These are phyloP conservation scores for Phaenicophaeus curvirostris DNA, from an alignment of 2,797 vertebrate genomes.

Conservation along the genomic window DNA sequence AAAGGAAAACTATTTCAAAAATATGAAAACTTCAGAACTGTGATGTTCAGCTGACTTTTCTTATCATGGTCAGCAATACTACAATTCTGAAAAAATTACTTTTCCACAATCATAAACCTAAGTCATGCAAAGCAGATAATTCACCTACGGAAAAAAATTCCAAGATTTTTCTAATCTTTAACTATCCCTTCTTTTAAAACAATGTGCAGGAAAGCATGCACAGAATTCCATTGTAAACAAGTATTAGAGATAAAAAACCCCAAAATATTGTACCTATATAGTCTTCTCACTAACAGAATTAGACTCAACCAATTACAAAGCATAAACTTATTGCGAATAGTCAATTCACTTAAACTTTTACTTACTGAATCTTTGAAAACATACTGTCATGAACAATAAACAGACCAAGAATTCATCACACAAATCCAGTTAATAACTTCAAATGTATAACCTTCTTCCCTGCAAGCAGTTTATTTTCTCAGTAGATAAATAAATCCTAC, in stretches of 20 bases:
- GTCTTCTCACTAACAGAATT: neutral
- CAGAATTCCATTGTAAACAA: neutral
- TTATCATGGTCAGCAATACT: neutral
- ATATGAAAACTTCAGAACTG: neutral
- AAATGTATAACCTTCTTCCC: neutral
- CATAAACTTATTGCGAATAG: neutral
- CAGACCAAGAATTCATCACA: neutral
- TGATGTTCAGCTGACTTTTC: neutral
- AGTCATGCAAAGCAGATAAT: neutral
- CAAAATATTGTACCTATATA: neutral
- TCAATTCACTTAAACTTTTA: neutral
- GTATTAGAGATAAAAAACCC: accelerated
- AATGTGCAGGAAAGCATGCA: neutral
- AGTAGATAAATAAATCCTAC: neutral
- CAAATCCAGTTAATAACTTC: neutral
- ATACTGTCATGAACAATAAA: neutral
- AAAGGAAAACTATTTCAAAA: too few relatives aligned
- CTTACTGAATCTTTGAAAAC: neutral
- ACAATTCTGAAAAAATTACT: neutral
- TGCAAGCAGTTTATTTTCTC: slow-evolving; percentile 13
- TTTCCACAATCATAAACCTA: neutral
- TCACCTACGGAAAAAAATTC: neutral
- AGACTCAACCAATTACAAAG: neutral
- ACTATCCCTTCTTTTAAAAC: neutral
- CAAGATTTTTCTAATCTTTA: neutral